phyloP scores from a whole-genome alignment of 2,113 vertebrate genomes.

The Catharus fuscescens region DNA sequence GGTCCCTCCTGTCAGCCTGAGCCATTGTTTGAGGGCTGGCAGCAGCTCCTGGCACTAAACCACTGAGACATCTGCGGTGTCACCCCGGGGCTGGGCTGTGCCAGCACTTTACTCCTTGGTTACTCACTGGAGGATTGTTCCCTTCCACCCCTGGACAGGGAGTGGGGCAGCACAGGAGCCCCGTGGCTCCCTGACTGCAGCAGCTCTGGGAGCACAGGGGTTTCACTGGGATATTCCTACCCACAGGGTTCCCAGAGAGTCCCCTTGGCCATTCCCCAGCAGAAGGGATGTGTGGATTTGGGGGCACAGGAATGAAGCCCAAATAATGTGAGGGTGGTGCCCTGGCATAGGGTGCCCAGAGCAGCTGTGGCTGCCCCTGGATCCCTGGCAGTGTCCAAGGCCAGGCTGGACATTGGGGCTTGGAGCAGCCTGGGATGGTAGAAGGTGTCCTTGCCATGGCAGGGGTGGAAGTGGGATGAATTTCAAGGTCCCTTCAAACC shows the following conservation, averaged over 20 bases:
- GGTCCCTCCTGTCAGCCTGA: background rate
- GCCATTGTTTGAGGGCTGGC: slow-evolving; percentile 27
- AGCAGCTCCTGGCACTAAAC: background rate
- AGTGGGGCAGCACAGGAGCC: background rate
- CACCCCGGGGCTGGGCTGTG: background rate
- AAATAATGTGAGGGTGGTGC: background rate
- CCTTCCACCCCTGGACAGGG: background rate
- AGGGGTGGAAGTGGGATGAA: rapidly evolving
- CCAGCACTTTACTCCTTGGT: background rate
- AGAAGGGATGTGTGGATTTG: background rate
- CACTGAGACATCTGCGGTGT: background rate
- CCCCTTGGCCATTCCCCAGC: background rate
- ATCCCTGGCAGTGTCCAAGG: background rate
- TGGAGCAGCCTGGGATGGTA: background rate
- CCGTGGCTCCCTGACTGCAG: background rate
- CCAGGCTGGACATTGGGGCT: background rate
- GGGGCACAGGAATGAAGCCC: background rate
- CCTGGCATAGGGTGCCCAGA: background rate
- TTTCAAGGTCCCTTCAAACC: background rate
- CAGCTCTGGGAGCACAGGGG: background rate
- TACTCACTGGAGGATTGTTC: background rate
- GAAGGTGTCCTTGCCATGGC: background rate
- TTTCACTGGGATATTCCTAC: background rate
- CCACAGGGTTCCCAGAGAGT: background rate
- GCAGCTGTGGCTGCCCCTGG: background rate